phyloP scores from a whole-genome alignment of 2,113 vertebrate species.

The Bujurquina vittata region DNA sequence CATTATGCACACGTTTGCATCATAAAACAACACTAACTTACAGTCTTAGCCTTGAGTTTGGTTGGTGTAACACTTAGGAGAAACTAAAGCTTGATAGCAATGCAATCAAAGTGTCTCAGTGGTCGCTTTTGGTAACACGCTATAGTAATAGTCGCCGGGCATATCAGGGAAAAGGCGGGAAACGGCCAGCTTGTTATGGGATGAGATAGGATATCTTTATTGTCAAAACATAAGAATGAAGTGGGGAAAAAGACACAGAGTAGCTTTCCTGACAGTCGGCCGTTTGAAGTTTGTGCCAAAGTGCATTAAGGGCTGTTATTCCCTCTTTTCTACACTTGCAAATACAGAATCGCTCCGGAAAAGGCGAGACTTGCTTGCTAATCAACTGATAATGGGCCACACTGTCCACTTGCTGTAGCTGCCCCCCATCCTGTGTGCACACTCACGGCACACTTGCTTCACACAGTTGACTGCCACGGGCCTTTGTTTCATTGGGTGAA shows the following conservation, averaged over 20 bases:
- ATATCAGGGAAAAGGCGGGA: constrained; percentile 74
- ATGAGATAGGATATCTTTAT: constrained; percentile 85
- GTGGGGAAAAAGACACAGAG: constrained; percentile 73
- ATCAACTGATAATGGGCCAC: constrained; percentile 83
- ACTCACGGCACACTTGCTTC: constrained; percentile 78
- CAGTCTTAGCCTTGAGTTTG: not conserved
- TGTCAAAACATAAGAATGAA: constrained; percentile 86
- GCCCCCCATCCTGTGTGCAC: constrained; percentile 74
- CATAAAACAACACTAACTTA: rapidly evolving
- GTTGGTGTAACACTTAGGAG: constrained; percentile 31
- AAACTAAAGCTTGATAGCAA: constrained; percentile 28
- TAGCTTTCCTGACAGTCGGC: constrained; percentile 79
- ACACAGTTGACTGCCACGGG: constrained; percentile 54
- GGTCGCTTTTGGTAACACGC: constrained; percentile 51
- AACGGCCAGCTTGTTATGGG: constrained; percentile 75
- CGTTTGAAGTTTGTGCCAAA: constrained; percentile 84
- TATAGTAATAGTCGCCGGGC: constrained; percentile 61
- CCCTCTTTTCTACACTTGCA: constrained; percentile 66
- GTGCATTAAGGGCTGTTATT: constrained; percentile 81
- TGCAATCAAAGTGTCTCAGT: constrained; percentile 58
- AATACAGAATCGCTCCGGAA: constrained; percentile 79
- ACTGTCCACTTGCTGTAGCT: constrained; percentile 63
- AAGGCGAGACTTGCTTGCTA: constrained; percentile 83
- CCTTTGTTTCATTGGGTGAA: constrained; percentile 23
- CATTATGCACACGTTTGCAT: not conserved